Evolutionary conservation across 2,113 vertebrate genomes (phyloP), one percentile per base, ranked within the genome.

Genomic region (Podarcis raffonei): DNA sequence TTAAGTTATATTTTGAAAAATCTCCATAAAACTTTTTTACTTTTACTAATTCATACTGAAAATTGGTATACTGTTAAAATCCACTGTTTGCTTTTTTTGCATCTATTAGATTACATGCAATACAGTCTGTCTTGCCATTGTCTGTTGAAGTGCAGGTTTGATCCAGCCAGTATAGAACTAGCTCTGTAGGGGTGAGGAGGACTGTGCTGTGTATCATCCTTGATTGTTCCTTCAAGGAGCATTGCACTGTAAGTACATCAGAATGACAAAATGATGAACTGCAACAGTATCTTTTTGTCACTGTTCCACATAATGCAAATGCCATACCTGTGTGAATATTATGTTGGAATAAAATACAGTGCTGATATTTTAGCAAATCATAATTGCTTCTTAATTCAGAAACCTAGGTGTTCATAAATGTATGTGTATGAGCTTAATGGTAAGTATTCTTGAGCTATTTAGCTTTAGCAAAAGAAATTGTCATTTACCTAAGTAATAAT

Each of bases 221-320:
- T 98, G 98, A 98, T 97, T 97, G 98, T 98, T 98, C 98, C 98
- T 98, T 97, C 97, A 98, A 97, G 97, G 97, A 97, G 97, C 97
- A 97, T 97, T 98, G 97, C 98, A 97, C 98, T 99, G 99, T 99
- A 99, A 99, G 99, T 99, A 99, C 98, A 98, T 98, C 96, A 97
- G 96, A 97, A 97, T 97, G 97, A 97, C 97, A 97, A 97, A 97
- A 97, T 93, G 97, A 97, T 97, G 96, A 97, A 97, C 97, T 97
- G 97, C 96, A 97, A 97, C 96, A 97, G 97, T 97, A 96, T 97
- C 96, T 97, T 96, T 97, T 97, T 97, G 97, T 97, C 96, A 94
- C 95, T 97, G 96, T 98, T 97, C 97, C 96, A 97, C 97, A 97
- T 97, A 97, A 97, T 97, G 96, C 91, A 96, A 97, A 96, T 97